Base-by-base conservation (phyloP, 2,797 vertebrate genomes). In the Sebastiscus tertius region DNA sequence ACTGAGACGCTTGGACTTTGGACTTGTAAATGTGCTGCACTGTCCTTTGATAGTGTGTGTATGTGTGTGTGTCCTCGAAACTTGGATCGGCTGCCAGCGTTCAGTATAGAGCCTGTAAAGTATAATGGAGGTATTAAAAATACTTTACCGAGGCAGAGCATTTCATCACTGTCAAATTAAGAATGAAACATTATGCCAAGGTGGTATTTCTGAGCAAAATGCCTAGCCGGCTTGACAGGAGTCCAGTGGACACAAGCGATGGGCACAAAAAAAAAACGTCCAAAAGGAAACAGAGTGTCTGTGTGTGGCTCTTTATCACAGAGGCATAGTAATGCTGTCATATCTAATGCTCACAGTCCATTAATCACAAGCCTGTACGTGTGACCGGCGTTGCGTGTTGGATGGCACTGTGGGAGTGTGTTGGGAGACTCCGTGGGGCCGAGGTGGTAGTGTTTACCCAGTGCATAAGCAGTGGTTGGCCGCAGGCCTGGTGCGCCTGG, bases 381-480 rank as follows among this genome's bases (percentile, higher is more conserved):
- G 87, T 80, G 90, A 77, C 81, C 80, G 72, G 67, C 59, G 34
- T 61, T 80, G 75, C 42, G 18, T 83, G 66, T 82, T 87, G 87
- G 71, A 88, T 79, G 69, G 75, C 61, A 79, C 77, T 77, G 42
- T 46, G 34, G 16, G 81, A 64, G 79, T 62, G 69, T 88, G 87
- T 91, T 91, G 84, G 83, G 66, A 64, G 75, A 66, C 67, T 90
- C 60, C 66, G 58, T 89, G 92, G 74, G 67, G 81, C 61, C 14
- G 84, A 93, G 81, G 86, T 93, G 90, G 84, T 83, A 74, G 77
- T 92, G 92, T 94, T 96, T 95, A 95, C 90, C 77, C 89, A 93
- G 82, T 73, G 87, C 90, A 86, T 82, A 87, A 93, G 90, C 80
- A 79, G 93, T 65, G 89, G 88, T 89, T 94, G 92, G 93, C 95